Base-by-base conservation (phyloP, 23 tunicate species). In the Trididemnum miniatum region DNA sequence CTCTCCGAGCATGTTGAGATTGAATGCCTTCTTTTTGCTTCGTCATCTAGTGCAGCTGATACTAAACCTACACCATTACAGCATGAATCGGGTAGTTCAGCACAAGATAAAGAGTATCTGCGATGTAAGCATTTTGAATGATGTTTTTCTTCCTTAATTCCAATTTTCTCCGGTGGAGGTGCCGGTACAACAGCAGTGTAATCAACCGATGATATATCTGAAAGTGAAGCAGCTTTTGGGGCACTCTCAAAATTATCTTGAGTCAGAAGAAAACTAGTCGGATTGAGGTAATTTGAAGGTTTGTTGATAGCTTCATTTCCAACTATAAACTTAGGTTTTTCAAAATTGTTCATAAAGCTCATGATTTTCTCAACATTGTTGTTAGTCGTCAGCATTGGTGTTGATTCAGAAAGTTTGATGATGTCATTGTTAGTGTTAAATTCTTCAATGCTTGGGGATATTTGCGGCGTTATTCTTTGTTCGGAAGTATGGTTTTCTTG, bases 11-110 rank as follows among this genome's bases (percentile, higher is more conserved):
- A 73, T 1, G 59, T 73, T 15, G 79, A 73, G 2, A 73, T 73
- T 30, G 79, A 73, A 73, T 73, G 79, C 79, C 79, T 73, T 73
- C 75, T 20, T 22, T 4, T 62, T 12, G n/a, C n/a, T 62, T 62
- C 28, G 67, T 62, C 5, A 15, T 15, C 9, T 44, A 15, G 9
- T 7, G 9, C 54, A 7, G 12, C 15, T 44, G 54, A 7, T 9
- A 44, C 15, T 44, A 44, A 9, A 44, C 54, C 9, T 7, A 15
- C 15, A 15, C 15, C 15, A 15, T 15, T 44, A 7, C 12, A 9
- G n/a, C n/a, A 26, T 3, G 67, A 62, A 26, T 62, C 29, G 5
- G 67, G 29, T n/a, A 62, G n/a, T 22, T 62, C 67, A 12, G 67
- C 67, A 62, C 67, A 62, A 5, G 67, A 62, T 26, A 62, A 4